Evolutionary conservation across 2,113 vertebrate genomes (phyloP).

Genomic region (Onychostruthus taczanowskii): DNA sequence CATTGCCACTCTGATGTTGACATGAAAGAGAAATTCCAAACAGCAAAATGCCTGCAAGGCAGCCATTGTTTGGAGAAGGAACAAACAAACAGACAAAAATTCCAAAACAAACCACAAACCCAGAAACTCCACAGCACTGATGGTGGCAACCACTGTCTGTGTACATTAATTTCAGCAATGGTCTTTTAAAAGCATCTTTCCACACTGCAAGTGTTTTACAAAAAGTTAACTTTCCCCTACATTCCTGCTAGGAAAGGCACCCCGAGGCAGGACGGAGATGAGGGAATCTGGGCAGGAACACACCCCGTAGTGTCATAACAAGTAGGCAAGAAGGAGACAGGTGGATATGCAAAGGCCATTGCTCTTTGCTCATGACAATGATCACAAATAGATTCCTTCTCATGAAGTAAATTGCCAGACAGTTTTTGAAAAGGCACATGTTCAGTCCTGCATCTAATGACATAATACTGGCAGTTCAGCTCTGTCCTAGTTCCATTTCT

Average conservation of each 20-base stretch:
- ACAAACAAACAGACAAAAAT: not conserved
- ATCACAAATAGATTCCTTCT: not conserved
- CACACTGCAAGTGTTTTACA: not conserved
- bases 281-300: not conserved
- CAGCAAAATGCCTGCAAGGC: not conserved
- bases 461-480: not conserved
- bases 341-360: not conserved
- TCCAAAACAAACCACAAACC: not conserved
- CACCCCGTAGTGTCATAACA: fast-evolving
- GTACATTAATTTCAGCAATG: not conserved
- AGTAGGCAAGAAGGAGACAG: not conserved
- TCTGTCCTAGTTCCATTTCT: not conserved
- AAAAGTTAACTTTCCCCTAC: not conserved
- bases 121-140: not conserved
- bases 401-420: not conserved
- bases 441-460: not conserved
- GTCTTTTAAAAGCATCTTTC: not conserved
- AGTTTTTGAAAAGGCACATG: not conserved
- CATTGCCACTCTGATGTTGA: fast-evolving
- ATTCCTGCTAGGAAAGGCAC: not conserved
- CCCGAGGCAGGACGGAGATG: not conserved
- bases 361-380: not conserved
- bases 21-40: not conserved
- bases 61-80: not conserved
- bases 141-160: not conserved